These are phyloP conservation scores for Platycheirus albimanus DNA, from an alignment of 2,888 invertebrate species.

Conservation along the genomic window DNA sequence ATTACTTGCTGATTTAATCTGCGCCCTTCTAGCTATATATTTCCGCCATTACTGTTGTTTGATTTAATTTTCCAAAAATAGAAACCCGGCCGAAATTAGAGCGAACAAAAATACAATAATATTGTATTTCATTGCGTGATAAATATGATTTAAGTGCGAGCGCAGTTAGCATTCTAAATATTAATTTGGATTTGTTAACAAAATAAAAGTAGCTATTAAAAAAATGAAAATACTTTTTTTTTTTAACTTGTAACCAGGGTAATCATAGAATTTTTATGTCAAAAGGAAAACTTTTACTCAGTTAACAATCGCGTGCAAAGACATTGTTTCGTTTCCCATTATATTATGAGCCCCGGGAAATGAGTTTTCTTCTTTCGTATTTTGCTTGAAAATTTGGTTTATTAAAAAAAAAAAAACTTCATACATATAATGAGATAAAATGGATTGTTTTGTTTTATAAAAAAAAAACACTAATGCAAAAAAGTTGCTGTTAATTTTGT, in stretches of 20 bases:
- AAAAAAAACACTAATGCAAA: too few species aligned
- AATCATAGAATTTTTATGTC: neutral
- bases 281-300: neutral
- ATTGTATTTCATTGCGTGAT: conserved; percentile 32
- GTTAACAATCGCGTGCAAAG: conserved; percentile 14
- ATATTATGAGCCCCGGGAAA: neutral
- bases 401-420: too few species aligned
- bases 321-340: neutral
- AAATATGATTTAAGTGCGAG: conserved; percentile 24
- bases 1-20: neutral
- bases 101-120: conserved; percentile 8
- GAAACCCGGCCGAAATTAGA: neutral
- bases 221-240: neutral
- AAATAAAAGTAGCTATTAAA: conserved; percentile 17
- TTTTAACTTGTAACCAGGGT: neutral
- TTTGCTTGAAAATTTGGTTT: too few species aligned
- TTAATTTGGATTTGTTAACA: conserved; percentile 33
- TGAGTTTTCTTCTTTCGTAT: neutral
- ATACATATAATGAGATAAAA: too few species aligned
- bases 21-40: neutral
- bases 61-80: neutral
- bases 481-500: too few species aligned
- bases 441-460: too few species aligned
- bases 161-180: conserved; percentile 3
- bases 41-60: neutral